A percentile compares a stretch with the other conserved stretches of the same genome.
Evolutionary conservation across 2,797 vertebrate species (phyloP).

Genomic region (Hippoglossus hippoglossus): DNA sequence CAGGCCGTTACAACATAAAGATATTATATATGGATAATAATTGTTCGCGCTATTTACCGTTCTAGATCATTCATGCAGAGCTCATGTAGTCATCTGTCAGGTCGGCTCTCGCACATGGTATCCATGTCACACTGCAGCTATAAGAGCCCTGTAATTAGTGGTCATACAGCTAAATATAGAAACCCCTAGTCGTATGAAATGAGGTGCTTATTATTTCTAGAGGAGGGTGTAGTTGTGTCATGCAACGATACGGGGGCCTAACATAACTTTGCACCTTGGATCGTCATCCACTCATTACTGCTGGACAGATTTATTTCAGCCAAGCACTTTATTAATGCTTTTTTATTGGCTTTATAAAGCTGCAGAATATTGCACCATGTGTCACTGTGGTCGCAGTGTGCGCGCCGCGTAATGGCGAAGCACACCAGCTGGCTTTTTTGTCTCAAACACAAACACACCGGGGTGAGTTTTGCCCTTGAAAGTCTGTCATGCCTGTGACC

Average conservation of each 20-base stretch:
- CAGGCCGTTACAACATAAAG: neutral
- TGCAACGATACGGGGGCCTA: conserved; percentile 11
- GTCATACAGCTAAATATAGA: conserved; percentile 45
- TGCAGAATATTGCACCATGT: conserved; percentile 11
- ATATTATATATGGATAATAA: too few species aligned
- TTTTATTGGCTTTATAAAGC: conserved; percentile 49
- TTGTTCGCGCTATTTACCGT: neutral
- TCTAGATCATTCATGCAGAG: neutral
- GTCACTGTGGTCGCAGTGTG: conserved; percentile 22
- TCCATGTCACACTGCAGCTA: conserved; percentile 23
- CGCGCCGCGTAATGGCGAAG: conserved; percentile 6
- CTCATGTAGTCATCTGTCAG: conserved; percentile 32
- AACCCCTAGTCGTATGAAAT: conserved; percentile 16
- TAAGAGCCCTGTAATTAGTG: conserved; percentile 40
- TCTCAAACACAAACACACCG: conserved; percentile 49
- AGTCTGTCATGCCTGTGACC: conserved; percentile 66
- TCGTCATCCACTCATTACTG: conserved; percentile 17
- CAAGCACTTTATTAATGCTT: conserved; percentile 38
- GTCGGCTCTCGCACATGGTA: conserved; percentile 7
- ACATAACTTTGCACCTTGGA: conserved; percentile 19
- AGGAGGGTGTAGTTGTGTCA: conserved; percentile 15
- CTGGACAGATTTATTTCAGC: conserved; percentile 33
- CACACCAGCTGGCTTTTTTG: conserved; percentile 37
- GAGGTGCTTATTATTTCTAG: conserved; percentile 31
- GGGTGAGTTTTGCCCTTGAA: conserved; percentile 68